Conservation (phyloP, 2,888 invertebrate genomes). For the Microplitis deprimator region DNA sequence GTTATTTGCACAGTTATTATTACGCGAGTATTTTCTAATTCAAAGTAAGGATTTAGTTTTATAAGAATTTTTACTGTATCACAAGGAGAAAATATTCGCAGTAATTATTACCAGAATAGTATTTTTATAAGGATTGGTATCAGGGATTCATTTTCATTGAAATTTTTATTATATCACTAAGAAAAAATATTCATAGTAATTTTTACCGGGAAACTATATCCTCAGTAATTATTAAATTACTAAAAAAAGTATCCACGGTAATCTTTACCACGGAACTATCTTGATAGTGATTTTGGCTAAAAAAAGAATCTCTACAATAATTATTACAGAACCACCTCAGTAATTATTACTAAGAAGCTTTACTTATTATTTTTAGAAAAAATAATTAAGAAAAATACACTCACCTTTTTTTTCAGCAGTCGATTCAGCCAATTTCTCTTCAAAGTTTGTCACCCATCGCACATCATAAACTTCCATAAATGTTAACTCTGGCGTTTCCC, state of each 20-base stretch:
- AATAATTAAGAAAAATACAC: constrained; percentile 50
- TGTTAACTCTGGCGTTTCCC: constrained; percentile 71
- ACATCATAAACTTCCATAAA: constrained; percentile 71
- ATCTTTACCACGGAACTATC: too few relatives aligned
- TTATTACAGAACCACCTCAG: too few relatives aligned
- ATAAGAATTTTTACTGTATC: too few relatives aligned
- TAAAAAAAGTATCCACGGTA: not conserved
- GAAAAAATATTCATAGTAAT: constrained; percentile 1
- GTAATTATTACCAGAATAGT: not conserved
- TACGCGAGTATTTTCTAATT: too few relatives aligned
- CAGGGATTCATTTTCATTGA: too few relatives aligned
- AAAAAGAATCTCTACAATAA: too few relatives aligned
- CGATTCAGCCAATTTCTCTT: constrained; percentile 68
- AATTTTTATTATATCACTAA: not conserved
- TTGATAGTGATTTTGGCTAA: too few relatives aligned
- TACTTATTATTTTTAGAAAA: not conserved
- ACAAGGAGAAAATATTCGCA: too few relatives aligned
- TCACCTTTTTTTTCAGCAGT: constrained; percentile 65
- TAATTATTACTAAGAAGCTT: too few relatives aligned
- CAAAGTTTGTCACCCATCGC: constrained; percentile 70
- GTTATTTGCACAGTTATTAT: too few relatives aligned
- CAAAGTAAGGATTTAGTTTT: too few relatives aligned
- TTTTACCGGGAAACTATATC: not conserved
- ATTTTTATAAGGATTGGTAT: not conserved
- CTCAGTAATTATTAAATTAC: too few relatives aligned